Base-by-base conservation (phyloP, 2,113 vertebrate genomes). In the Oriolus oriolus region DNA sequence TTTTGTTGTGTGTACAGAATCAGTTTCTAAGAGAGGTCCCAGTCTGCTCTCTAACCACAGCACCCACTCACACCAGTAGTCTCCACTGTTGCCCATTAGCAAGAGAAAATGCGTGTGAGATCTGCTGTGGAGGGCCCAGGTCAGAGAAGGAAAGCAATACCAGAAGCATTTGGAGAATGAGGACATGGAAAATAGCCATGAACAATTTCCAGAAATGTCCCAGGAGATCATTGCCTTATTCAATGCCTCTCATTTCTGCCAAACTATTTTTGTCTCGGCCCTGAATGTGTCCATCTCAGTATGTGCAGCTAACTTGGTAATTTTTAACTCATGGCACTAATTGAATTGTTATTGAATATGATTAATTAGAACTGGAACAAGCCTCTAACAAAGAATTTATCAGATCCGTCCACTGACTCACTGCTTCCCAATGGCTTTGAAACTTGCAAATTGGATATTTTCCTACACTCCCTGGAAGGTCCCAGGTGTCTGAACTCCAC, bases 281-380 rank as follows among this genome's bases (percentile, higher is more conserved):
- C 35, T 87, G 52, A 71, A 81, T 41, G 35, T 61, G 69, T 79
- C 88, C 69, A 60, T 81, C 88, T 92, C 76, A 39, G 45, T 61
- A 59, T 23, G 56, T 27, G 41, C 77, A 81, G 68, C 88, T 96
- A 84, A 60, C 86, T 71, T 87, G 90, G 88, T 94, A 97, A 96
- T 96, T 95, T 96, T 96, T 96, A 96, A 96, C 95, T 94, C 57
- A 84, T 21, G 69, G 61, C 77, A 91, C 78, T 96, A 94, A 92
- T 91, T 96, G 94, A 96, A 89, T 90, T 96, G 92, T 87, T 96
- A 90, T 87, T 84, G 86, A 92, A 84, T 64, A 64, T 95, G 93
- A 96, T 97, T 93, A 93, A 96, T 92, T 92, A 93, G 80, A 91
- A 84, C 69, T 96, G 90, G 60, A 96, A 91, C 80, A 60, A 93